Evolutionary conservation across 2,888 invertebrate genomes (phyloP), one percentile per base, ranked within the genome.

Genomic region (Ectobius pallidus): DNA sequence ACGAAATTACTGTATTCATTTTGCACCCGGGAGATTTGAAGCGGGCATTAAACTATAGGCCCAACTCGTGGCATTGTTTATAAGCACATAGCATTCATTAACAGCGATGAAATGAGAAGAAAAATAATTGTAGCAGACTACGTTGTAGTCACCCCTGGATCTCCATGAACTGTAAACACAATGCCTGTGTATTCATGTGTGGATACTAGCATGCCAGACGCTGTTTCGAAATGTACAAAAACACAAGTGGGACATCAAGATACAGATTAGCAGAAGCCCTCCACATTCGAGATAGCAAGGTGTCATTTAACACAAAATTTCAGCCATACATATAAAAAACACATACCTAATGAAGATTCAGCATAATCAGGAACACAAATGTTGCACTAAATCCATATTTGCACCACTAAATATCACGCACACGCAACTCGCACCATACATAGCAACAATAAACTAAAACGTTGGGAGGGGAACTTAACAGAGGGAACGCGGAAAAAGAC

Each of bases 11-110:
- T 20, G 2, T 14, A 58, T 20, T 52, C 25, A 30, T 30, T 27
- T 16, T 9, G n/a, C 11, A 25, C 58, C 58, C 58, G 58, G 58
- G 58, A 58, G 58, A 58, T 58, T 58, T 58, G n/a, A 58, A 58
- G 30, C 30, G 20, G n/a, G 25, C 6, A 14, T 2, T 25, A 18
- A 9, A 25, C 25, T 52, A 52, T 14, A 52, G 9, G 25, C 25
- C 52, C 2, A 25, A 25, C 52, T 52, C 52, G 52, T 25, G 25
- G 52, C 52, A 49, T 3, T 18, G 25, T n/a, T n/a, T n/a, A n/a
- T n/a, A n/a, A n/a, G n/a, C n/a, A n/a, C n/a, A n/a, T n/a, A n/a
- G n/a, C n/a, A n/a, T n/a, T n/a, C n/a, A n/a, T n/a, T n/a, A n/a
- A n/a, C n/a, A n/a, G n/a, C n/a, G n/a, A n/a, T n/a, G n/a, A n/a